A percentile compares a stretch with the other conserved stretches of the same genome.
phyloP scores from a whole-genome alignment of 2,797 vertebrate genomes.

The Haliaeetus albicilla region DNA sequence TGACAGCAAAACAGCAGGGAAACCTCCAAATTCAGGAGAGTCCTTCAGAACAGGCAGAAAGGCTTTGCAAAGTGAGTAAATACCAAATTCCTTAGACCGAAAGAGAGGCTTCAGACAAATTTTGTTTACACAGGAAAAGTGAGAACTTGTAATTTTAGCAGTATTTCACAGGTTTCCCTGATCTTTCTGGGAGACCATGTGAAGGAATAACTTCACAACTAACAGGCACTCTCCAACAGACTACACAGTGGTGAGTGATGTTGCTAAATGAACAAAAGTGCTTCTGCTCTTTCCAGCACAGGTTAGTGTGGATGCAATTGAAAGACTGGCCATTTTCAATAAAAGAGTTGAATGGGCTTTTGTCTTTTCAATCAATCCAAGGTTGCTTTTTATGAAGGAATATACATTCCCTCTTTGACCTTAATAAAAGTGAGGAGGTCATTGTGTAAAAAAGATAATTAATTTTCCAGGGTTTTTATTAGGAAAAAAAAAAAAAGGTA shows the following conservation, averaged over 20 bases:
- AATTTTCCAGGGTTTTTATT: slow-evolving; percentile 11
- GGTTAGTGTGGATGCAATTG: background rate
- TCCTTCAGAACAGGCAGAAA: background rate
- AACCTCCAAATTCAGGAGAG: background rate
- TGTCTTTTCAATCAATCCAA: slow-evolving; percentile 36
- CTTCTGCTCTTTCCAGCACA: slow-evolving; percentile 14
- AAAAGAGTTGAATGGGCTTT: slow-evolving; percentile 57
- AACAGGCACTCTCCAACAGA: background rate
- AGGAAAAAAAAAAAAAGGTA: background rate
- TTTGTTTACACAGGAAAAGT: background rate
- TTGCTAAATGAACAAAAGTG: background rate
- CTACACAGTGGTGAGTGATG: background rate
- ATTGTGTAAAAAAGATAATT: slow-evolving; percentile 32
- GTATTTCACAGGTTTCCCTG: background rate
- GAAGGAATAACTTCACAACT: background rate
- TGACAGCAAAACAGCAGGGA: background rate
- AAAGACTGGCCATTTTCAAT: slow-evolving; percentile 29
- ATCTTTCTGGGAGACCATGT: background rate
- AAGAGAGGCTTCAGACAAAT: background rate
- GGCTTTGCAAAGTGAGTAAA: background rate
- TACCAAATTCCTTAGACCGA: background rate
- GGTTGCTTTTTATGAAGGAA: slow-evolving; percentile 62
- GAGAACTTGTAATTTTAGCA: background rate
- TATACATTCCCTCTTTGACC: slow-evolving; percentile 65
- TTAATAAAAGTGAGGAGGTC: slow-evolving; percentile 60